These are phyloP conservation scores for Calyptomena viridis DNA, from an alignment of 2,113 vertebrate genomes.

Conservation along the genomic window DNA sequence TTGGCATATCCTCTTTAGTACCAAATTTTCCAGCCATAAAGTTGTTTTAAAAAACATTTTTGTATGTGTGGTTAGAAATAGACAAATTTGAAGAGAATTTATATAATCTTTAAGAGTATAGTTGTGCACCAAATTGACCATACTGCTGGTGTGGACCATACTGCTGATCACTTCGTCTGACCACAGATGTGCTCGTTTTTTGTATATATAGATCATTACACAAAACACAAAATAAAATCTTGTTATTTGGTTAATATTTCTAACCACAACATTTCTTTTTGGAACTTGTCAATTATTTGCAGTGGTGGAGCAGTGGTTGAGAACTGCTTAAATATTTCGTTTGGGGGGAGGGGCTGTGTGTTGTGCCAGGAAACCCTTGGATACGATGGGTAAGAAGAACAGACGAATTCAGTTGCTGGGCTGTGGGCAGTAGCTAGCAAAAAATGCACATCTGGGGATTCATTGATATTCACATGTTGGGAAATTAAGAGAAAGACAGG, in stretches of 20 bases:
- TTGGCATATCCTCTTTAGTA: background rate
- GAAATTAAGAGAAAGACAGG: background rate
- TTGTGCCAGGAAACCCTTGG: background rate
- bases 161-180: background rate
- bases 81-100: background rate
- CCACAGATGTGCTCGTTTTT: background rate
- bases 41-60: background rate
- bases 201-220: background rate
- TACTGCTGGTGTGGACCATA: too few relatives aligned
- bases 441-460: background rate
- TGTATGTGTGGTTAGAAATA: background rate
- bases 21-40: background rate
- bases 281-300: background rate
- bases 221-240: background rate
- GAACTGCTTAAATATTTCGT: background rate
- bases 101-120: background rate
- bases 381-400: background rate
- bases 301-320: background rate
- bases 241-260: background rate
- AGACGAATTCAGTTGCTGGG: background rate
- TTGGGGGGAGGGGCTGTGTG: background rate
- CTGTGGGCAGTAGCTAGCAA: background rate
- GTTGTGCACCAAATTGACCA: background rate
- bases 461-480: background rate
- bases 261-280: background rate